Evolutionary conservation across 2,797 vertebrate species (phyloP).

Genomic region (Pteronotus mesoamericanus): DNA sequence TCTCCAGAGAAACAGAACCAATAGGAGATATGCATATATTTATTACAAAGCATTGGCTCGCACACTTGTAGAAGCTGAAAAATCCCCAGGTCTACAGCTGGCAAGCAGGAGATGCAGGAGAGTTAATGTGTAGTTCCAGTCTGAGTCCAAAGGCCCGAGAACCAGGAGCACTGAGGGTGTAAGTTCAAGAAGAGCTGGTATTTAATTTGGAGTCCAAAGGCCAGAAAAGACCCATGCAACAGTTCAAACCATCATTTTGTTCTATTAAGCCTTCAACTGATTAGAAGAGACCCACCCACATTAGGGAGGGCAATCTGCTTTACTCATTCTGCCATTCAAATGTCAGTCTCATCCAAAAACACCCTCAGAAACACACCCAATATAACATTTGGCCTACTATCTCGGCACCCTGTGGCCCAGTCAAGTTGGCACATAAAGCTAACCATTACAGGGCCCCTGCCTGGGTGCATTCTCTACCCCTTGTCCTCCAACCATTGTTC

Average conservation of each 20-base stretch:
- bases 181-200: background rate
- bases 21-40: background rate
- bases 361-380: background rate
- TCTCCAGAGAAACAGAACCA: conserved; percentile 28
- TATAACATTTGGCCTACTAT: background rate
- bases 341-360: background rate
- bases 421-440: background rate
- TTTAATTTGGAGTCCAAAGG: background rate
- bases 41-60: background rate
- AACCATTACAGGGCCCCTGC: background rate
- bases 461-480: background rate
- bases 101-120: background rate
- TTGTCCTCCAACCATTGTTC: background rate
- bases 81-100: background rate
- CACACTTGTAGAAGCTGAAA: background rate
- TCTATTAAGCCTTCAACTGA: background rate
- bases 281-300: background rate
- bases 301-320: background rate
- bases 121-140: background rate
- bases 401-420: background rate
- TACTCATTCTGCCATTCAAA: background rate
- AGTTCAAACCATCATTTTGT: background rate
- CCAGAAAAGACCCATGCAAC: background rate
- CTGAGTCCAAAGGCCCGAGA: background rate
- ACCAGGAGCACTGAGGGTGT: too few relatives aligned